These are phyloP conservation scores for Phrynocephalus guinanensis DNA, from an alignment of 2,797 vertebrate genomes.

Conservation along the genomic window DNA sequence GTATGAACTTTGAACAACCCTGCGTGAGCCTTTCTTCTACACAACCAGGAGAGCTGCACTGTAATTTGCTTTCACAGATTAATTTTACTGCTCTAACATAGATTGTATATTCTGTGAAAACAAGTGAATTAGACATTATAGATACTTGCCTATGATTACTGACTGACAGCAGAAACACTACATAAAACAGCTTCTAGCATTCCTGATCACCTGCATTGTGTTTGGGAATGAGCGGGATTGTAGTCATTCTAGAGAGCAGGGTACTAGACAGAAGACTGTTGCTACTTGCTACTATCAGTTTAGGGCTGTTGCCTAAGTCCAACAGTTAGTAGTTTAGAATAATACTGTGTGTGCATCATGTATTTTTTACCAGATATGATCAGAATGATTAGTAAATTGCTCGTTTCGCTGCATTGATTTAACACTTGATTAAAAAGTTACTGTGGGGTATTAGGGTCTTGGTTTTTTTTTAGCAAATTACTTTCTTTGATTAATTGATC, in stretches of 20 bases:
- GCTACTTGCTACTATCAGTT: background rate
- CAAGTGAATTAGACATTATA: background rate
- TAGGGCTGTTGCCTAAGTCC: background rate
- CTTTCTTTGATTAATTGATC: no score
- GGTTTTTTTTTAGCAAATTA: background rate
- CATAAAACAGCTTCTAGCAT: background rate
- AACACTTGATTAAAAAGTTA: background rate
- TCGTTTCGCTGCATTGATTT: background rate
- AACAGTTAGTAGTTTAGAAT: background rate
- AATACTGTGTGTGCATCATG: no score
- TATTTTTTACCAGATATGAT: background rate
- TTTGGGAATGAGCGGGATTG: background rate
- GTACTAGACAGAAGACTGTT: background rate
- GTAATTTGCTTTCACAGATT: constrained; percentile 28
- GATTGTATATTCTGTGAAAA: background rate
- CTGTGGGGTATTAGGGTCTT: background rate
- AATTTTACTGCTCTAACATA: constrained; percentile 6
- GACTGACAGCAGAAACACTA: background rate
- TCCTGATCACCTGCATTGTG: background rate
- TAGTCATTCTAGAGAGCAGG: background rate
- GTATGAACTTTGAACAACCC: background rate
- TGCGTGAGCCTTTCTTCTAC: background rate
- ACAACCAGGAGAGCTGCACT: constrained; percentile 13
- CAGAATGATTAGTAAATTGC: background rate
- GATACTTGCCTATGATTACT: constrained; percentile 15